Evolutionary conservation across 2,797 vertebrate species (phyloP).

Genomic region (Podargus strigoides): DNA sequence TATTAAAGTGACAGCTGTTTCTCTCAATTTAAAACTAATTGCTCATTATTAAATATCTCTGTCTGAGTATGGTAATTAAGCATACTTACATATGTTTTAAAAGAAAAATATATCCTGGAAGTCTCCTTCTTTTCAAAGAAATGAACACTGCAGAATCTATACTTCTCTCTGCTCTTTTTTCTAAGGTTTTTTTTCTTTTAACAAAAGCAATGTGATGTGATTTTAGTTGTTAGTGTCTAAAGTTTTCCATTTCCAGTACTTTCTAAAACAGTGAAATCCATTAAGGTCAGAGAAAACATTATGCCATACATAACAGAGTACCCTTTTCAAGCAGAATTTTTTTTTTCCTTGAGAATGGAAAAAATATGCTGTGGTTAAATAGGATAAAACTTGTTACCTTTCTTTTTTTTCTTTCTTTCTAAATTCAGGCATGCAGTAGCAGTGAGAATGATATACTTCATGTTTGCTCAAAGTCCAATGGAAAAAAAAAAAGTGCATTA

Average conservation of each 20-base stretch:
- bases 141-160: neutral
- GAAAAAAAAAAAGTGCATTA: neutral
- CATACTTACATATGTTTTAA: neutral
- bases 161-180: neutral
- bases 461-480: neutral
- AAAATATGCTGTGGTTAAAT: conserved; percentile 50
- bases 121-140: neutral
- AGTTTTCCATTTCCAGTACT: conserved; percentile 55
- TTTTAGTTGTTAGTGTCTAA: conserved; percentile 32
- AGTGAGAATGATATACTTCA: neutral
- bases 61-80: neutral
- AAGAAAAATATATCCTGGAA: neutral
- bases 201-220: conserved; percentile 52
- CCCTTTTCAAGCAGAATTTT: conserved; percentile 52
- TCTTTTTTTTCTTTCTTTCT: conserved; percentile 31
- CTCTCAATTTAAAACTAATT: neutral
- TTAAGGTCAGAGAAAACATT: conserved; percentile 60
- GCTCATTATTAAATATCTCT: neutral
- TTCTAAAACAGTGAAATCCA: conserved; percentile 54
- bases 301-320: conserved; percentile 57
- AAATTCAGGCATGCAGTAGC: conserved; percentile 30
- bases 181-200: conserved; percentile 10
- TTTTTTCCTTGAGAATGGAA: conserved; percentile 25
- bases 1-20: neutral
- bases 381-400: conserved; percentile 45